phyloP scores from a whole-genome alignment of 2,888 invertebrate genomes.

The Steinernema carpocapsae region DNA sequence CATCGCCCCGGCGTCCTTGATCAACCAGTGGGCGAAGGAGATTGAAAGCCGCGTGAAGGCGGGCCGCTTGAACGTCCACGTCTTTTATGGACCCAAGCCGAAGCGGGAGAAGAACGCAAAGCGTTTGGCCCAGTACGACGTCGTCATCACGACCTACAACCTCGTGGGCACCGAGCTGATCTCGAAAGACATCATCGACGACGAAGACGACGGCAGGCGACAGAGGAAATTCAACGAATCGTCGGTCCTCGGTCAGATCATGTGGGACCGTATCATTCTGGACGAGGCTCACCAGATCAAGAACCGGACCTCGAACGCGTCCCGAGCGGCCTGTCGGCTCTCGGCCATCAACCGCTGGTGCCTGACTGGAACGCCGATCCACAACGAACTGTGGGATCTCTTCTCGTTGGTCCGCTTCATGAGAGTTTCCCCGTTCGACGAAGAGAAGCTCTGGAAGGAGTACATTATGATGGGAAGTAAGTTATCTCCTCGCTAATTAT shows the following conservation, averaged over 20 bases:
- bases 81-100: constrained; percentile 82
- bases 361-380: constrained; percentile 88
- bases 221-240: constrained; percentile 24
- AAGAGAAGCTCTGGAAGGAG: constrained; percentile 85
- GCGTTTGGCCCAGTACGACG: constrained; percentile 73
- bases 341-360: constrained; percentile 79
- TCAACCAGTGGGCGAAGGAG: constrained; percentile 84
- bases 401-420: constrained; percentile 77
- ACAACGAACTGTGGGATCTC: constrained; percentile 83
- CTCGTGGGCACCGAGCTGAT: constrained; percentile 73
- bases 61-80: constrained; percentile 75
- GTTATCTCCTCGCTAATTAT: not conserved
- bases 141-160: constrained; percentile 88
- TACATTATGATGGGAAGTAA: constrained; percentile 77
- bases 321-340: constrained; percentile 76
- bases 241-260: constrained; percentile 74
- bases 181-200: constrained; percentile 38
- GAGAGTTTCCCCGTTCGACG: constrained; percentile 85
- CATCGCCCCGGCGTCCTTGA: constrained; percentile 87
- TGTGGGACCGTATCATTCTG: constrained; percentile 85
- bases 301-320: constrained; percentile 74
- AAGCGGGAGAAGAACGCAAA: constrained; percentile 52
- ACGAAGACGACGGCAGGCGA: constrained; percentile 34
- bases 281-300: constrained; percentile 93
- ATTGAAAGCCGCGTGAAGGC: constrained; percentile 74